phyloP scores from a whole-genome alignment of 1,140 invertebrate genomes.

The Magallana gigas region DNA sequence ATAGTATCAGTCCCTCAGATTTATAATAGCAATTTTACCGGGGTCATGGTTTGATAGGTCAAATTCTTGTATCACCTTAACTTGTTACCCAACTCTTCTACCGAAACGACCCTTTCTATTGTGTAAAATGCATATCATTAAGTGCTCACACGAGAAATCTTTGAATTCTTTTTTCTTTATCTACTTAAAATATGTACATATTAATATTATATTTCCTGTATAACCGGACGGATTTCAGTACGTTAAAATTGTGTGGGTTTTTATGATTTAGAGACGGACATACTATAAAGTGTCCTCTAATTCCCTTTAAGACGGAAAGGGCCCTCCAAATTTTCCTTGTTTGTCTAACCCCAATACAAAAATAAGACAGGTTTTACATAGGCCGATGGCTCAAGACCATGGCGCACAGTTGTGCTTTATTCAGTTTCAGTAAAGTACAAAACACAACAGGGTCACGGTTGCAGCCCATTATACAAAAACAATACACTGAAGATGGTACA shows the following conservation, averaged over 20 bases:
- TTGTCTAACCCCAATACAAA: not conserved
- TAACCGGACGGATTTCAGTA: not conserved
- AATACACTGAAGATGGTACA: conserved; percentile 1
- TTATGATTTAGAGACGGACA: not conserved
- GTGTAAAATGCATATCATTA: too few relatives aligned
- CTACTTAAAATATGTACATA: not conserved
- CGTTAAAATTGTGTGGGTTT: not conserved
- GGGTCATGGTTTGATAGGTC: too few relatives aligned
- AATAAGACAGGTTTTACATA: not conserved
- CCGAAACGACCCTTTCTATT: too few relatives aligned
- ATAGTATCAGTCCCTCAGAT: too few relatives aligned
- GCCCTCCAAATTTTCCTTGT: not conserved
- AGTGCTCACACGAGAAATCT: too few relatives aligned
- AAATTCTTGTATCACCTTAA: too few relatives aligned
- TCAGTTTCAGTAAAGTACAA: not conserved
- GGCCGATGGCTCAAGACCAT: not conserved
- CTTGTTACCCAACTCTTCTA: too few relatives aligned
- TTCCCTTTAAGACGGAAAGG: not conserved
- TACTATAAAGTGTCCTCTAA: not conserved
- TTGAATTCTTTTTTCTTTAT: too few relatives aligned
- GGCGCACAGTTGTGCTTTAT: conserved; percentile 9
- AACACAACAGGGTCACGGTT: not conserved
- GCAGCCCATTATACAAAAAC: not conserved
- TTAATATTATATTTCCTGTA: not conserved
- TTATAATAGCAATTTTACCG: too few relatives aligned